These are phyloP conservation scores for Eupithecia dodoneata DNA, from an alignment of 2,888 invertebrate species.

Conservation along the genomic window DNA sequence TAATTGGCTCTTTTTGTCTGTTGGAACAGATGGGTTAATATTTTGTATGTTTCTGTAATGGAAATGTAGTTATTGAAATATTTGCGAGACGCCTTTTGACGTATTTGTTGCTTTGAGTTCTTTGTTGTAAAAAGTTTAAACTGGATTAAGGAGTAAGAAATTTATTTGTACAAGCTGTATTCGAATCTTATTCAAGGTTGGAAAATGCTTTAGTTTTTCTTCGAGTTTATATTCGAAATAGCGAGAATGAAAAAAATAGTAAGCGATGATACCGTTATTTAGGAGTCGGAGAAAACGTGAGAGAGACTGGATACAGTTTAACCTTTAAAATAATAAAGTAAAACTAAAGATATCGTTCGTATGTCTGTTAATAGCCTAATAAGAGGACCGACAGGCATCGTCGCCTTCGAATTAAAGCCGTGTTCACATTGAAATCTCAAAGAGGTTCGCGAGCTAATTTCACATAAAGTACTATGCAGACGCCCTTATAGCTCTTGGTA, in stretches of 20 bases:
- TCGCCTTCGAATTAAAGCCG: conserved; percentile 74
- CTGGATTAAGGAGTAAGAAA: not conserved
- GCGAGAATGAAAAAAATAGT: not conserved
- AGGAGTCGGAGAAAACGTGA: not conserved
- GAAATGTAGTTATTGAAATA: conserved; percentile 13
- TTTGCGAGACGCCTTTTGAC: conserved; percentile 10
- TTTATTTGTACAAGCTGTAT: not conserved
- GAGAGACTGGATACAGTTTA: not conserved
- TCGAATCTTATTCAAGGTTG: not conserved
- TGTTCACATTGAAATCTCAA: conserved; percentile 73
- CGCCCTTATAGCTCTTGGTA: conserved; percentile 71
- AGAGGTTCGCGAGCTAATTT: conserved; percentile 79
- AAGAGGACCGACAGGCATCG: conserved; percentile 55
- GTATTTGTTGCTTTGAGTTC: conserved; percentile 9
- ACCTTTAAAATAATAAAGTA: not conserved
- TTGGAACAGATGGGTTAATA: conserved; percentile 40
- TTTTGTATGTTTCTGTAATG: conserved; percentile 25
- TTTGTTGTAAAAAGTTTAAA: conserved; percentile 16
- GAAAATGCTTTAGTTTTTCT: not conserved
- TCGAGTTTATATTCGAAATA: not conserved
- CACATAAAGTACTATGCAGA: conserved; percentile 77
- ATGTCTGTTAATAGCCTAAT: conserved; percentile 54
- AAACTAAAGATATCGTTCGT: conserved; percentile 43
- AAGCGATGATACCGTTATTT: not conserved
- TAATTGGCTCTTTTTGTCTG: conserved; percentile 45